Percentiles rank a stretch among this genome's conserved stretches.
phyloP scores from a whole-genome alignment of 2,113 vertebrate genomes.

The Cariama cristata region DNA sequence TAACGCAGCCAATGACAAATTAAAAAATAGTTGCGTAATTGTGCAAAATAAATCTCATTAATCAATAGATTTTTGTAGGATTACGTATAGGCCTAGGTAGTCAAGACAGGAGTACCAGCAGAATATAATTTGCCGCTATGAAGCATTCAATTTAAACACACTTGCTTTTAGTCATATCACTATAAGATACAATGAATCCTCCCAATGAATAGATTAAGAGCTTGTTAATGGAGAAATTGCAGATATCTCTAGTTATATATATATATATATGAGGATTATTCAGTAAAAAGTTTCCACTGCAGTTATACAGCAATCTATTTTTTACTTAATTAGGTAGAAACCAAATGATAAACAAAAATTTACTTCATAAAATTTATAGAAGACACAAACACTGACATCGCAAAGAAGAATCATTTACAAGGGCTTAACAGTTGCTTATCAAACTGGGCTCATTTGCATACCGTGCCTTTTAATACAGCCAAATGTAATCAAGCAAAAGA shows the following conservation, averaged over 20 bases:
- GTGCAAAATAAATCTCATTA: neutral
- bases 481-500: neutral
- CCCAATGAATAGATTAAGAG: neutral
- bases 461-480: neutral
- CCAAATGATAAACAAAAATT: neutral
- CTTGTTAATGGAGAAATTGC: neutral
- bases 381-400: neutral
- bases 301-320: neutral
- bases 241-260: neutral
- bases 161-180: neutral
- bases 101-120: neutral
- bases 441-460: neutral
- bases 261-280: neutral
- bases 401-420: neutral
- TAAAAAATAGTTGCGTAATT: neutral
- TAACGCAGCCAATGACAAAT: neutral
- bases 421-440: neutral
- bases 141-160: neutral
- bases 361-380: neutral
- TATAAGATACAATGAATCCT: neutral
- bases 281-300: neutral
- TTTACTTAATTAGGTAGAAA: neutral
- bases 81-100: neutral
- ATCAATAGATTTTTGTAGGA: neutral
- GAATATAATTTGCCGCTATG: neutral